A percentile compares a stretch with the other conserved stretches of the same genome.
These are phyloP conservation scores for Emesis russula DNA, from an alignment of 2,888 invertebrate genomes.

Conservation along the genomic window DNA sequence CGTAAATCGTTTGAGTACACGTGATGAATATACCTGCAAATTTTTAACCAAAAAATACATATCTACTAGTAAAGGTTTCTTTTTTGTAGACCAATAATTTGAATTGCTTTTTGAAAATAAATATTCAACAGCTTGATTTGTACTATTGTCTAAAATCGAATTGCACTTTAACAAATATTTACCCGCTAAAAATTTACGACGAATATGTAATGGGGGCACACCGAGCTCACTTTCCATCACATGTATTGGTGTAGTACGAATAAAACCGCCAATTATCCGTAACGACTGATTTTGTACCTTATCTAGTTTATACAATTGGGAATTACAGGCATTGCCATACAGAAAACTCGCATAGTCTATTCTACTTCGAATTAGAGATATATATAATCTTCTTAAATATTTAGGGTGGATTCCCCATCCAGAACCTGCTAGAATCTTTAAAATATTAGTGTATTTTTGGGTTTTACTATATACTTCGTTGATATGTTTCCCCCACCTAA, in stretches of 20 bases:
- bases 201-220: neutral
- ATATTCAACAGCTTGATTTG: neutral
- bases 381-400: no score
- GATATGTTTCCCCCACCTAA: slow-evolving; percentile 31
- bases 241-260: no score
- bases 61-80: neutral
- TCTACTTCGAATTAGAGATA: neutral
- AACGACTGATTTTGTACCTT: no score
- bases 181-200: neutral
- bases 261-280: no score
- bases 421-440: neutral
- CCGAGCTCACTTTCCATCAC: neutral
- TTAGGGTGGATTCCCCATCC: neutral
- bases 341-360: neutral
- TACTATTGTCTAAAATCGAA: neutral
- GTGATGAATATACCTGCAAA: neutral
- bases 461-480: neutral
- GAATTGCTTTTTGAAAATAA: neutral
- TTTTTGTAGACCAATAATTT: neutral
- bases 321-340: no score
- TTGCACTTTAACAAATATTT: neutral
- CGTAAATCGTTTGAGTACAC: neutral
- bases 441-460: neutral
- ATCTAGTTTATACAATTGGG: no score
- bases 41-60: neutral